Evolutionary conservation across 2,113 vertebrate genomes (phyloP), one percentile per base, ranked within the genome.

Genomic region (Caranx ignobilis): DNA sequence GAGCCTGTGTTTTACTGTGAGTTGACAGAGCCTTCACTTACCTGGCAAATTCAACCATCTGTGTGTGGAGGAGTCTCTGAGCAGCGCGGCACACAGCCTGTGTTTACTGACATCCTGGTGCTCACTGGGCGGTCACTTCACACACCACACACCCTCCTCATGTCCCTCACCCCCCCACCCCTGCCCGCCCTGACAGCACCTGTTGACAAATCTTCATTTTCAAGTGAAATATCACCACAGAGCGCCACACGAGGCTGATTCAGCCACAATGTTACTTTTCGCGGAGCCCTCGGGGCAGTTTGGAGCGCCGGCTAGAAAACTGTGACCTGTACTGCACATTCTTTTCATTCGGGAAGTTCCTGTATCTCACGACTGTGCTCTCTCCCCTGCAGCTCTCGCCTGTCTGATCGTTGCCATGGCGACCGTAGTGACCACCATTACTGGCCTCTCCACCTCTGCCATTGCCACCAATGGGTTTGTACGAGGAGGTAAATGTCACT

Each of bases 391-490:
- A 99, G 97, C 94, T 87, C 92, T 97, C 3, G 90, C 96, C 74
- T 96, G 98, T 47, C 31, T 98, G 48, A 97, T 99, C 18, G 96
- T 99, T 52, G 65, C 71, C 63, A 99, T 98, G 97, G 97, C 98
- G 3, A 98, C 97, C 5, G 95, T 98, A 34, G 98, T 99, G 85
- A 99, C 98, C 3, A 98, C 97, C 65, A 99, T 99, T 90, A 99
- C 98, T 5, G 98, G 98, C 88, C 88, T 99, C 60, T 99, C 98
- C 74, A 99, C 98, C 6, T 99, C 98, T 59, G 98, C 98, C 64
- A 99, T 99, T 83, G 97, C 98, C 13, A 99, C 98, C 82, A 99
- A 99, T 73, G 98, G 98, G 9, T 99, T 99, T 90, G 97, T 99
- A 52, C 96, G 97, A 95, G 98, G 98, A 98, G 98, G 98, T 99